These are phyloP conservation scores for Dendrolimus pini DNA, from an alignment of 2,888 invertebrate genomes.

Conservation along the genomic window DNA sequence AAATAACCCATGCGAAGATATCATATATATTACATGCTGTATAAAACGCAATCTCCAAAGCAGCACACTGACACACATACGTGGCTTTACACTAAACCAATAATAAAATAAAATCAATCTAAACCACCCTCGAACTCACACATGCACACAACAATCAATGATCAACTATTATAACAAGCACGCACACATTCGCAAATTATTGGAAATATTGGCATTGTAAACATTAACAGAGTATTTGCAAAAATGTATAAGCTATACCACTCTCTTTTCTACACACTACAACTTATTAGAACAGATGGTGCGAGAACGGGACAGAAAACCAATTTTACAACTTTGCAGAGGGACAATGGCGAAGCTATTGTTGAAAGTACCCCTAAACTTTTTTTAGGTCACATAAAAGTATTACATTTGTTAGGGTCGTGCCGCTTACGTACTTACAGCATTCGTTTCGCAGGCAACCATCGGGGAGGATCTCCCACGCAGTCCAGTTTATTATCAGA, in stretches of 20 bases:
- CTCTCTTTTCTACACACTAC: conserved; percentile 36
- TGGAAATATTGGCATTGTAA: conserved; percentile 72
- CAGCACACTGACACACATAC: conserved; percentile 75
- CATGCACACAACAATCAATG: conserved; percentile 49
- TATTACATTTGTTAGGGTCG: conserved; percentile 73
- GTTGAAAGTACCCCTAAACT: conserved; percentile 71
- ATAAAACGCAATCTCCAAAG: conserved; percentile 43
- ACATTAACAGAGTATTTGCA: conserved; percentile 64
- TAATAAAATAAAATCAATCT: conserved; percentile 75
- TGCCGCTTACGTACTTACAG: conserved; percentile 59
- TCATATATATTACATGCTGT: conserved; percentile 29
- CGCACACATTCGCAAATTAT: conserved; percentile 46
- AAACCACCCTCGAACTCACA: conserved; percentile 65
- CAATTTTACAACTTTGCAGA: conserved; percentile 61
- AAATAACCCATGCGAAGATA: too few relatives aligned
- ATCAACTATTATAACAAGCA: conserved; percentile 34
- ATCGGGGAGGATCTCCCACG: conserved; percentile 60
- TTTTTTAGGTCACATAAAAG: conserved; percentile 76
- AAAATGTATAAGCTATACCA: conserved; percentile 35
- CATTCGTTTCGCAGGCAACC: conserved; percentile 71
- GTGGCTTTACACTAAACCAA: conserved; percentile 74
- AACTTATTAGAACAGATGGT: conserved; percentile 17
- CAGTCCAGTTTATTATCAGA: conserved; percentile 39
- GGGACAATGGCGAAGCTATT: conserved; percentile 72
- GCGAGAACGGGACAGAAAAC: conserved; percentile 42